phyloP scores from a whole-genome alignment of 2,888 invertebrate genomes.

The Nomada flava region DNA sequence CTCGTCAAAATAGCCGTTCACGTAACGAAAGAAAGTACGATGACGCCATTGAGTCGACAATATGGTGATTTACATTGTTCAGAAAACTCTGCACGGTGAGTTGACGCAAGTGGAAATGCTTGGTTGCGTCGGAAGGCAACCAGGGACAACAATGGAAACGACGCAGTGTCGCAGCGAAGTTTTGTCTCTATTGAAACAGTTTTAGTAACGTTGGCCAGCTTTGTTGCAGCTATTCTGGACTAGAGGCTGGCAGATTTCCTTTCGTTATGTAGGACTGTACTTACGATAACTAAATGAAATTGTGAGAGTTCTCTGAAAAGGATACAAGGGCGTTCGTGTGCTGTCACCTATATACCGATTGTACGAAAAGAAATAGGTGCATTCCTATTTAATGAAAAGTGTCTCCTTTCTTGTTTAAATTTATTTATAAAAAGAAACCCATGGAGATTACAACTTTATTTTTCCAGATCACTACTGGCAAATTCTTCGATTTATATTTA shows the following conservation, averaged over 20 bases:
- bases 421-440: not conserved
- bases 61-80: constrained; percentile 29
- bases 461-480: not conserved
- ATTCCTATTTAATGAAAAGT: no score
- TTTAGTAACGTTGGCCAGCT: constrained; percentile 23
- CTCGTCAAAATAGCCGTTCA: not conserved
- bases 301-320: not conserved
- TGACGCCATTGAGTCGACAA: not conserved
- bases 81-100: constrained; percentile 13
- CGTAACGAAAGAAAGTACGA: not conserved
- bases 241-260: constrained; percentile 2
- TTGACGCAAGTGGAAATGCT: constrained; percentile 5
- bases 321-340: not conserved
- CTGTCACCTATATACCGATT: no score
- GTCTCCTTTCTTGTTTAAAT: no score
- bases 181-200: constrained; percentile 32
- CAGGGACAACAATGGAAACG: not conserved
- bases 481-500: not conserved
- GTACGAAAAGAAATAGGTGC: no score
- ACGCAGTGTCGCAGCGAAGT: constrained; percentile 25
- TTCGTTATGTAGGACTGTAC: not conserved
- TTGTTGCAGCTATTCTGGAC: not conserved
- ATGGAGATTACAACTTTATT: not conserved
- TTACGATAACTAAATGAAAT: not conserved
- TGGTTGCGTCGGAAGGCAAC: not conserved